phyloP scores from a whole-genome alignment of 2,888 invertebrate genomes.

The Lymantria dispar region DNA sequence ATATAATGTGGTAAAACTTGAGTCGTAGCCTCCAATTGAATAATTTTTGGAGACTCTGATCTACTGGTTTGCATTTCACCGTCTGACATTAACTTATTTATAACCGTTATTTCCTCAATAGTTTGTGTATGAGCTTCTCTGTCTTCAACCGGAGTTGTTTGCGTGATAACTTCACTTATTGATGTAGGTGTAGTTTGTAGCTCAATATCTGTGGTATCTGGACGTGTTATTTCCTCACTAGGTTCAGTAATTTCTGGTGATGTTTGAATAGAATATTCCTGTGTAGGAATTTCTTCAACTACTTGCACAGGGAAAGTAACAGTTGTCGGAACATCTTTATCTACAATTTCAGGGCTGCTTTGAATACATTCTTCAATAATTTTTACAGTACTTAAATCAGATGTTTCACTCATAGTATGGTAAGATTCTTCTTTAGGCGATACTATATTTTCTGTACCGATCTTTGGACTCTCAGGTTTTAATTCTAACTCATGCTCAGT shows the following conservation, averaged over 20 bases:
- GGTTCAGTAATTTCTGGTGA: conserved; percentile 79
- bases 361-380: conserved; percentile 85
- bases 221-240: conserved; percentile 44
- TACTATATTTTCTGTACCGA: conserved; percentile 72
- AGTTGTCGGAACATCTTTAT: conserved; percentile 77
- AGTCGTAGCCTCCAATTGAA: conserved; percentile 77
- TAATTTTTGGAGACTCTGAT: conserved; percentile 56
- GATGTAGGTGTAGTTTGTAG: conserved; percentile 81
- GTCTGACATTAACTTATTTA: conserved; percentile 62
- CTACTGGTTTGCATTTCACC: conserved; percentile 68
- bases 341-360: conserved; percentile 70
- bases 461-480: conserved; percentile 68
- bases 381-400: conserved; percentile 84
- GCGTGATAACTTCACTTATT: conserved; percentile 77
- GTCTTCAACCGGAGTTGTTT: conserved; percentile 83
- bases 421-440: conserved; percentile 83
- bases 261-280: conserved; percentile 83
- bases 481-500: conserved; percentile 34
- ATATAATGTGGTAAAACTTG: conserved; percentile 77
- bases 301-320: conserved; percentile 83
- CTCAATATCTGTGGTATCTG: conserved; percentile 61
- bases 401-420: conserved; percentile 81
- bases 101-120: conserved; percentile 52
- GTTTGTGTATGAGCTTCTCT: conserved; percentile 71
- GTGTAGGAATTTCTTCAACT: conserved; percentile 80